Evolutionary conservation across 2,113 vertebrate genomes (phyloP).

Genomic region (Panthera uncia): DNA sequence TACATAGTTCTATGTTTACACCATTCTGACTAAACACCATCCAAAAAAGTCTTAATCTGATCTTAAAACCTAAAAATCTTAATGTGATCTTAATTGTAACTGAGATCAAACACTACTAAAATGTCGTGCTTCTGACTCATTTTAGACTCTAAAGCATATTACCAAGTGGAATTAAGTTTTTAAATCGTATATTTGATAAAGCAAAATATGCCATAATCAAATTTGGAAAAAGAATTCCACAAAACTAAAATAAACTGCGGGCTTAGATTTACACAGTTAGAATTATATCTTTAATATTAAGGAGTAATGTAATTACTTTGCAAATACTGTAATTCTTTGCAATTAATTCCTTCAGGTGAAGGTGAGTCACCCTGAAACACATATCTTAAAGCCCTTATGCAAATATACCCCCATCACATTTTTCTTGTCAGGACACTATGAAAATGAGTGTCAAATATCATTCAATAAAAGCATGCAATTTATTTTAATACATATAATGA

Average conservation of each 20-base stretch:
- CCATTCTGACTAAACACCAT: constrained; percentile 27
- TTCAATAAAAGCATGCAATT: constrained; percentile 66
- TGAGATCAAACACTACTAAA: constrained; percentile 41
- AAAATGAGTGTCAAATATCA: constrained; percentile 74
- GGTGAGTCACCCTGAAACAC: constrained; percentile 61
- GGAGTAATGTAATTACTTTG: constrained; percentile 65
- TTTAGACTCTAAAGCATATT: not conserved
- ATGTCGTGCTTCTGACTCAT: not conserved
- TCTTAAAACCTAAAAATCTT: constrained; percentile 38
- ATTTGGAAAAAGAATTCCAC: not conserved
- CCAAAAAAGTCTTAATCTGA: not conserved
- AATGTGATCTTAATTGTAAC: constrained; percentile 35
- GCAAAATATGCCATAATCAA: constrained; percentile 21
- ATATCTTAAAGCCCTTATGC: constrained; percentile 65
- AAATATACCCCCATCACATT: constrained; percentile 64
- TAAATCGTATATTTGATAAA: constrained; percentile 18
- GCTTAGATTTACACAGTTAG: constrained; percentile 47
- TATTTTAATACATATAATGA: constrained; percentile 74
- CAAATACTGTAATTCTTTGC: constrained; percentile 61
- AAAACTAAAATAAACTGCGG: constrained; percentile 48
- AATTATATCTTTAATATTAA: constrained; percentile 62
- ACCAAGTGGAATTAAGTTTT: constrained; percentile 34
- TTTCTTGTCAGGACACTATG: constrained; percentile 67
- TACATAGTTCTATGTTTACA: constrained; percentile 17
- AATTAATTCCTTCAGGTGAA: constrained; percentile 53